A percentile compares a stretch with the other conserved stretches of the same genome.
These are phyloP conservation scores for Donacobius atricapilla DNA, from an alignment of 2,113 vertebrate genomes.

Conservation along the genomic window DNA sequence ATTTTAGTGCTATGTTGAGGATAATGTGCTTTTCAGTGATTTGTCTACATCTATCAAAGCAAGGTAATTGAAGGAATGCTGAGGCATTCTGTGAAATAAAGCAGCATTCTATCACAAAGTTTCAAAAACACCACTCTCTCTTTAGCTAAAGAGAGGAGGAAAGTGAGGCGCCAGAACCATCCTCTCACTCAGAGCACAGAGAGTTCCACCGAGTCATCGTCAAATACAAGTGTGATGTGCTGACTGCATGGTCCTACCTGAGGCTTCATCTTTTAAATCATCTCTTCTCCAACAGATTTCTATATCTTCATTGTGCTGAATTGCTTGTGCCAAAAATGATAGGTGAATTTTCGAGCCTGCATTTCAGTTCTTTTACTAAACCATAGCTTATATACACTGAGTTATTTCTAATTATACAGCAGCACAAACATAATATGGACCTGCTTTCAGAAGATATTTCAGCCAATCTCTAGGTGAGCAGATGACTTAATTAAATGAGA, in stretches of 20 bases:
- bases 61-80: conserved; percentile 58
- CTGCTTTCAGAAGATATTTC: conserved; percentile 2
- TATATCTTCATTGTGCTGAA: background rate
- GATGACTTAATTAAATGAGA: background rate
- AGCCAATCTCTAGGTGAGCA: background rate
- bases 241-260: background rate
- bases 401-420: conserved; percentile 25
- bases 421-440: background rate
- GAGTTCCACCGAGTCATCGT: background rate
- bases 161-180: conserved; percentile 7
- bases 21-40: conserved; percentile 45
- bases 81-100: conserved; percentile 43
- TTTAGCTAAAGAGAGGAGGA: background rate
- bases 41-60: conserved; percentile 57
- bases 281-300: background rate
- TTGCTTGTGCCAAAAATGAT: background rate
- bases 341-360: background rate
- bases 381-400: background rate
- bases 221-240: background rate
- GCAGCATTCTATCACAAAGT: conserved; percentile 25
- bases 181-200: background rate
- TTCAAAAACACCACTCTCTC: conserved; percentile 3
- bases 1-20: conserved; percentile 10
- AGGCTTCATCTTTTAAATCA: background rate
- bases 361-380: background rate